Conservation (phyloP, 2,113 vertebrate species). For the Dipodomys ordii region DNA sequence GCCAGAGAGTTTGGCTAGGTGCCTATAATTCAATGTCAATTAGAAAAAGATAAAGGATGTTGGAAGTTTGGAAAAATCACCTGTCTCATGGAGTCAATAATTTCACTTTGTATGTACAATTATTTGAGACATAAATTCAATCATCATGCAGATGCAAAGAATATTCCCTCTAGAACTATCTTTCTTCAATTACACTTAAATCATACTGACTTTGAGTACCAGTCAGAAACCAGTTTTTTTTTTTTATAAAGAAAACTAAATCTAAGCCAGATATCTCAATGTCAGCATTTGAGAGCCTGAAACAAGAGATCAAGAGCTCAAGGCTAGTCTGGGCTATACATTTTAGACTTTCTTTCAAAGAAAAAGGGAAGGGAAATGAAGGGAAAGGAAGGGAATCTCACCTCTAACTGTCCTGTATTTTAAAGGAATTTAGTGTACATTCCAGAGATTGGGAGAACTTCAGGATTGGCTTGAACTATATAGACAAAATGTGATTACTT, state of each 20-base stretch:
- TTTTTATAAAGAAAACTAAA: neutral
- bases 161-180: slow-evolving; percentile 4
- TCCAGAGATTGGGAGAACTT: slow-evolving; percentile 12
- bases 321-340: neutral
- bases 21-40: neutral
- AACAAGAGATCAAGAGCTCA: neutral
- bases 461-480: neutral
- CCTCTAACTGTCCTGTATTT: neutral
- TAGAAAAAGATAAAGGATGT: slow-evolving; percentile 38
- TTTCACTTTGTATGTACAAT: slow-evolving; percentile 55
- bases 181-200: neutral
- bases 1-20: slow-evolving; percentile 20
- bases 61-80: slow-evolving; percentile 20
- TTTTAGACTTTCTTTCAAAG: too few relatives aligned
- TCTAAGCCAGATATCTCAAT: neutral
- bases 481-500: neutral
- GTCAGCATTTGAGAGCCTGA: neutral
- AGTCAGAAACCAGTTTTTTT: neutral
- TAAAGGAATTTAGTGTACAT: neutral
- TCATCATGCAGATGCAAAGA: neutral
- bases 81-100: neutral
- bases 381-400: neutral
- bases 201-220: neutral
- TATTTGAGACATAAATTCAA: slow-evolving; percentile 39
- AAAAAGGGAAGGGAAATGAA: neutral